Evolutionary conservation across 1,140 invertebrate genomes (phyloP).

Genomic region (Zaprionus ghesquierei): DNA sequence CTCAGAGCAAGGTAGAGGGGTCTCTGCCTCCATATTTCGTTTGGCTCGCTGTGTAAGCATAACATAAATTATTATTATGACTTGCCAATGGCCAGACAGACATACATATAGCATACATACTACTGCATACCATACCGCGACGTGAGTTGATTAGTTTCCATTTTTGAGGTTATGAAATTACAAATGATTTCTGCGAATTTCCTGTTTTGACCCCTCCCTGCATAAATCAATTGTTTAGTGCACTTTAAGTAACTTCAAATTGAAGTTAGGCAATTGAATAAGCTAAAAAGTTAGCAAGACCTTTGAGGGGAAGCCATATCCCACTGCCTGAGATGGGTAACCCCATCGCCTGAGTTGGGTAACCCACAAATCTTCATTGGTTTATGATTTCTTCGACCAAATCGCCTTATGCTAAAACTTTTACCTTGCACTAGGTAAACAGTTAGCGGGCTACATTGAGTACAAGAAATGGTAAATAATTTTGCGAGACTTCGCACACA

Average conservation of each 20-base stretch:
- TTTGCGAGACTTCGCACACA: conserved; percentile 29
- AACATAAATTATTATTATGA: conserved; percentile 76
- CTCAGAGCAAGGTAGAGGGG: not conserved
- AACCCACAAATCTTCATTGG: conserved; percentile 65
- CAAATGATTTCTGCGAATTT: not conserved
- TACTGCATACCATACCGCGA: not conserved
- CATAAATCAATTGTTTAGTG: not conserved
- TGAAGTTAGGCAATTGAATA: conserved; percentile 11
- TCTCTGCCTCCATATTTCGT: not conserved
- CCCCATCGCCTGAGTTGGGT: conserved; percentile 29
- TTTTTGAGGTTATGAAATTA: conserved; percentile 17
- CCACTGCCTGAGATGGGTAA: conserved; percentile 30
- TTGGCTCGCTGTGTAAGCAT: conserved; percentile 37
- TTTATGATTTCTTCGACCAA: conserved; percentile 68
- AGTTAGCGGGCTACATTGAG: not conserved
- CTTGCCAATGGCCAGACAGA: conserved; percentile 52
- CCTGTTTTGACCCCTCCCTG: not conserved
- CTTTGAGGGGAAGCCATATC: conserved; percentile 40
- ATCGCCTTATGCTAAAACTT: conserved; percentile 68
- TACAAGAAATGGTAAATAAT: conserved; percentile 37
- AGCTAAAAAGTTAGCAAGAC: conserved; percentile 48
- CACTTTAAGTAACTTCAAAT: conserved; percentile 23
- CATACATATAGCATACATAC: conserved; percentile 20
- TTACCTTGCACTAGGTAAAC: conserved; percentile 29
- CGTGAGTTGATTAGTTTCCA: conserved; percentile 58